Evolutionary conservation across 2,888 invertebrate species (phyloP).

Genomic region (Omphaloscelis lunosa): DNA sequence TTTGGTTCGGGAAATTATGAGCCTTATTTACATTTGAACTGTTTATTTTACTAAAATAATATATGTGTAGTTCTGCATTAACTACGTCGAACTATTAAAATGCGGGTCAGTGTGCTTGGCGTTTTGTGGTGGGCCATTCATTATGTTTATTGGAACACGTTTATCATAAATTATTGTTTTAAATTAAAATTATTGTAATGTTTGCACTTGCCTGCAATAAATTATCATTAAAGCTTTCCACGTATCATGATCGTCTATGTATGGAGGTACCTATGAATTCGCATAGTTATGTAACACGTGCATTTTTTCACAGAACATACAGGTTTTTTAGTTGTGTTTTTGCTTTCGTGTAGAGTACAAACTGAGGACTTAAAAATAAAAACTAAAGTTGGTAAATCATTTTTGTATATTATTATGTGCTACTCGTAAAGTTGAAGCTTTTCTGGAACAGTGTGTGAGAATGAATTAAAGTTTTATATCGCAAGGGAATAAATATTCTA

Average conservation of each 20-base stretch:
- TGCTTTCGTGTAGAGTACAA: neutral
- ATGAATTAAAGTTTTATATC: neutral
- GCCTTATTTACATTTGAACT: neutral
- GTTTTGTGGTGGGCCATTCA: neutral
- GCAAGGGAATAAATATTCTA: neutral
- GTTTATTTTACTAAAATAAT: conserved; percentile 24
- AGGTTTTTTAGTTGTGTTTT: too few relatives aligned
- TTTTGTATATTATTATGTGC: neutral
- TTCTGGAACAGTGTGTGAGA: neutral
- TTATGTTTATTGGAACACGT: neutral
- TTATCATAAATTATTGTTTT: neutral
- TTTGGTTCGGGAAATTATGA: neutral
- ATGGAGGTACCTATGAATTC: too few relatives aligned
- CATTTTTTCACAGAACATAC: neutral
- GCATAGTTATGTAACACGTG: neutral
- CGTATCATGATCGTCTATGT: neutral
- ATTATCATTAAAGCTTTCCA: neutral
- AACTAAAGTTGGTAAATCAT: neutral
- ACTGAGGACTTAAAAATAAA: neutral
- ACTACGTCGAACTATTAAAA: neutral
- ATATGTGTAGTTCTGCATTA: neutral
- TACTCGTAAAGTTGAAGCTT: neutral
- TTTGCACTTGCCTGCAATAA: neutral
- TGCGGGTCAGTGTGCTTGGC: neutral
- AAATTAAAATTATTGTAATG: neutral